Percentiles rank a stretch among this genome's conserved stretches.
phyloP scores from a whole-genome alignment of 1,140 invertebrate genomes.

The Brachionus manjavacas region DNA sequence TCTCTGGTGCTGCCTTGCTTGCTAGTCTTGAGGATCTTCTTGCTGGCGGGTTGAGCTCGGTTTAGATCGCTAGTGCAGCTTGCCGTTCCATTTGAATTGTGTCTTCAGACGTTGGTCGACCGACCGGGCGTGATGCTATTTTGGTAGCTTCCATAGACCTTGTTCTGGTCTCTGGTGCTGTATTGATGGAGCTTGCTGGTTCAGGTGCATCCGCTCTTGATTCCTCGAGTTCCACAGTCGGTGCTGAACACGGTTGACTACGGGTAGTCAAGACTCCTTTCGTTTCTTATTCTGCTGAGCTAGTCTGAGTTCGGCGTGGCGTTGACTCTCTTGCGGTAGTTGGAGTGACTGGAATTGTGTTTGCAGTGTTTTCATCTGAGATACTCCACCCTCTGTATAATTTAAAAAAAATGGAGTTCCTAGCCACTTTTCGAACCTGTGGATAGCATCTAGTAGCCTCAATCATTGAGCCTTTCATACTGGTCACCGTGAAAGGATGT shows the following conservation, averaged over 20 bases:
- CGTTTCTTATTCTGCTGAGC: not conserved
- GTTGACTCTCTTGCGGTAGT: not conserved
- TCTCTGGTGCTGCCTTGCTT: not conserved
- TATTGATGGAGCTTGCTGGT: not conserved
- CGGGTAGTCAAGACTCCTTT: not conserved
- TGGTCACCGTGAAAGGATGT: not conserved
- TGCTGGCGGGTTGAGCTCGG: not conserved
- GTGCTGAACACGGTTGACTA: not conserved
- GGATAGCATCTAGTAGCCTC: not conserved
- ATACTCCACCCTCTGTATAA: not conserved
- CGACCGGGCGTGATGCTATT: not conserved
- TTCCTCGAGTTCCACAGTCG: not conserved
- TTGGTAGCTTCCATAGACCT: not conserved
- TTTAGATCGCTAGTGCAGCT: not conserved
- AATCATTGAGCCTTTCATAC: not conserved
- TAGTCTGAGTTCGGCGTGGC: not conserved
- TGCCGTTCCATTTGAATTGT: not conserved
- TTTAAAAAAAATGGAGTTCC: not conserved
- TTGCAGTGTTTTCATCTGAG: not conserved
- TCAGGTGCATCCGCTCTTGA: not conserved
- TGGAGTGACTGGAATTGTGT: not conserved
- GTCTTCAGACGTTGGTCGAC: not conserved
- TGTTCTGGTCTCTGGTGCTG: not conserved
- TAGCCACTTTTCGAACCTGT: not conserved
- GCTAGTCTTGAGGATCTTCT: not conserved